Conservation (phyloP, 2,797 vertebrate genomes). For the Odontamblyopus lacepedii region DNA sequence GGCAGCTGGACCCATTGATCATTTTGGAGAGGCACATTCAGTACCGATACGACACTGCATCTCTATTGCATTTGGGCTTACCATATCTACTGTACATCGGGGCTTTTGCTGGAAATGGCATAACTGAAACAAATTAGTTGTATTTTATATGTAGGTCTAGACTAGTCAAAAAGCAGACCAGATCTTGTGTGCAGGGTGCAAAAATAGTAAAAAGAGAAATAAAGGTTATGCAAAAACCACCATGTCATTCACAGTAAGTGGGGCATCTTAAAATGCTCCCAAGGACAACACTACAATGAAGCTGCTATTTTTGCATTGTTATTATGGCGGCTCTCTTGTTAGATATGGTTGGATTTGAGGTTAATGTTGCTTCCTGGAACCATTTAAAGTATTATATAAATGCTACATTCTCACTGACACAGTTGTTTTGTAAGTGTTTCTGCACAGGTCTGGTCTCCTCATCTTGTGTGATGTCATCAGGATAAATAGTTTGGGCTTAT, state of each 20-base stretch:
- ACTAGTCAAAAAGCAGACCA: slow-evolving; percentile 3
- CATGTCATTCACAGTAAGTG: slow-evolving; percentile 2
- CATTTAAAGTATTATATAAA: too few species aligned
- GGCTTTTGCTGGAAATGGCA: slow-evolving; percentile 1
- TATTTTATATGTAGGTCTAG: neutral
- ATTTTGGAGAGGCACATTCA: slow-evolving; percentile 12
- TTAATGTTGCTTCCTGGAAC: neutral
- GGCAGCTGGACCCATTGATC: slow-evolving; percentile 31
- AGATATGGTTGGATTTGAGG: neutral
- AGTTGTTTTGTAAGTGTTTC: slow-evolving; percentile 6
- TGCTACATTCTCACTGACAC: neutral
- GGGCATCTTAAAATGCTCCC: slow-evolving; percentile 6
- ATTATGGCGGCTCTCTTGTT: neutral
- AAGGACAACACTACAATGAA: slow-evolving; percentile 9
- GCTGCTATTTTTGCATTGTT: slow-evolving; percentile 10
- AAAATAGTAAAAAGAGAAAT: slow-evolving; percentile 10
- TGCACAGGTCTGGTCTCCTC: neutral
- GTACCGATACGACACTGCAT: slow-evolving; percentile 10
- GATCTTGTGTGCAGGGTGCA: neutral
- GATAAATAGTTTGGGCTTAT: slow-evolving; percentile 50
- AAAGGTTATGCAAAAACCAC: neutral
- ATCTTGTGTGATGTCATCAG: slow-evolving; percentile 34
- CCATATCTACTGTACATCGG: neutral
- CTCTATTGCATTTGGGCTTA: slow-evolving; percentile 19
- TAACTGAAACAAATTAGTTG: slow-evolving; percentile 16